Evolutionary conservation across 2,113 vertebrate genomes (phyloP).

Genomic region (Pelecanoides urinatrix): DNA sequence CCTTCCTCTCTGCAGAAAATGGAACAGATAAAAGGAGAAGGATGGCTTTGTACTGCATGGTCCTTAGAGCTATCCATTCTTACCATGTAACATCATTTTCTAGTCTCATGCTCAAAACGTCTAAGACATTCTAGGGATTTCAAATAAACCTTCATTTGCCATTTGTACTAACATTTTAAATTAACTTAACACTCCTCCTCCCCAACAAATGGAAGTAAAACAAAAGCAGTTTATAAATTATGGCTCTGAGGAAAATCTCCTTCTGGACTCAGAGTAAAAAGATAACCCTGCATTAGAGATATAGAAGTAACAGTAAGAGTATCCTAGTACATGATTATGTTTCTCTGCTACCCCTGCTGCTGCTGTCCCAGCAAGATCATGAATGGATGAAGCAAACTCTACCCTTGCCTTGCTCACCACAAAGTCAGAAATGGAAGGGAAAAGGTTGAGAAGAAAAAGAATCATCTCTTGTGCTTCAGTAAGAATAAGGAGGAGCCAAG

Average conservation of each 20-base stretch:
- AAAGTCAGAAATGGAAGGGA: not conserved
- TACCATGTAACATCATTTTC: not conserved
- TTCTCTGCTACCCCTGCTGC: not conserved
- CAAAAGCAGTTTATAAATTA: not conserved
- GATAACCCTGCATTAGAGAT: not conserved
- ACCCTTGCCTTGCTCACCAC: not conserved
- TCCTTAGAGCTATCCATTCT: not conserved
- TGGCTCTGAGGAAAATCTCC: not conserved
- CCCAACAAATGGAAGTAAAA: not conserved
- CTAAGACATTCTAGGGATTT: fast-evolving
- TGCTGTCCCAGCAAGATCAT: not conserved
- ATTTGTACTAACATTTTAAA: not conserved
- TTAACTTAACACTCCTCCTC: not conserved
- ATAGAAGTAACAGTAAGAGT: not conserved
- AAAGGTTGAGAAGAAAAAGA: not conserved
- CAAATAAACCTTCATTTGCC: not conserved
- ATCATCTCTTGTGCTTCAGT: fast-evolving
- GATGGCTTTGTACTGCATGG: not conserved
- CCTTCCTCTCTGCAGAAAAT: not conserved
- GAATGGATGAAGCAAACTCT: not conserved
- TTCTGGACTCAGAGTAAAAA: not conserved
- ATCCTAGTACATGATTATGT: no score
- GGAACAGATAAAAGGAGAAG: not conserved
- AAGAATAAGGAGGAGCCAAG: not conserved
- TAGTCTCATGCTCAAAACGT: not conserved